Evolutionary conservation across 2,797 vertebrate species (phyloP).

Genomic region (Anomalospiza imberbis): DNA sequence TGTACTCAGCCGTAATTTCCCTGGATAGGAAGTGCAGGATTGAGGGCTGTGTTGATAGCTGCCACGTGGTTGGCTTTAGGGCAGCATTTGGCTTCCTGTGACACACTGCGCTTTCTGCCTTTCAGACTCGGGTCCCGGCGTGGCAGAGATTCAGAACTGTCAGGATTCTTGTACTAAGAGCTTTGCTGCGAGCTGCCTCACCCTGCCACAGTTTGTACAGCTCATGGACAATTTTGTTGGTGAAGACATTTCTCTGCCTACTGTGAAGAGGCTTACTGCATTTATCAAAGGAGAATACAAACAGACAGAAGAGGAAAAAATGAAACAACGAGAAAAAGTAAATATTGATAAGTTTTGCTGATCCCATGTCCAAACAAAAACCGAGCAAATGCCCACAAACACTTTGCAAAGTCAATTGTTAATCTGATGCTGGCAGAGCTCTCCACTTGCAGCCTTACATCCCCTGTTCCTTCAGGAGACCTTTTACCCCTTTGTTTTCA

Average conservation of each 20-base stretch:
- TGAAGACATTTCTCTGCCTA: conserved; percentile 23
- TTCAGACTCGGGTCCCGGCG: conserved; percentile 56
- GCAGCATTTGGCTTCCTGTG: neutral
- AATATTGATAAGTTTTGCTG: conserved; percentile 36
- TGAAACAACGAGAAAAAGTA: conserved; percentile 65
- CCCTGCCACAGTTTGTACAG: conserved; percentile 74
- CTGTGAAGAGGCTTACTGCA: conserved; percentile 52
- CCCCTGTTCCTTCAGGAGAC: neutral
- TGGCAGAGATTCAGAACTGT: conserved; percentile 56
- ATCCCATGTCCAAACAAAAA: neutral
- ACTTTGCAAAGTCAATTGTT: neutral
- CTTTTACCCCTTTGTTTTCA: neutral
- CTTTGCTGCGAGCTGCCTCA: conserved; percentile 62
- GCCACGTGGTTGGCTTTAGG: neutral
- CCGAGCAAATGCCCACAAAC: neutral
- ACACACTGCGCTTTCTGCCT: conserved; percentile 14
- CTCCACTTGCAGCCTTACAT: neutral
- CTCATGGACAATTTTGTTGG: conserved; percentile 76
- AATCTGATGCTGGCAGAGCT: neutral
- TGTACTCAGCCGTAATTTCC: neutral
- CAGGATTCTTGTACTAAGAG: conserved; percentile 13
- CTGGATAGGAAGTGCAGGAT: neutral
- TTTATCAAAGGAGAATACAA: conserved; percentile 70
- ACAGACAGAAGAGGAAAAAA: conserved; percentile 76
- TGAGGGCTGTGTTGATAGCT: neutral